Evolutionary conservation across 2,888 invertebrate species (phyloP).

Genomic region (Apamea anceps): DNA sequence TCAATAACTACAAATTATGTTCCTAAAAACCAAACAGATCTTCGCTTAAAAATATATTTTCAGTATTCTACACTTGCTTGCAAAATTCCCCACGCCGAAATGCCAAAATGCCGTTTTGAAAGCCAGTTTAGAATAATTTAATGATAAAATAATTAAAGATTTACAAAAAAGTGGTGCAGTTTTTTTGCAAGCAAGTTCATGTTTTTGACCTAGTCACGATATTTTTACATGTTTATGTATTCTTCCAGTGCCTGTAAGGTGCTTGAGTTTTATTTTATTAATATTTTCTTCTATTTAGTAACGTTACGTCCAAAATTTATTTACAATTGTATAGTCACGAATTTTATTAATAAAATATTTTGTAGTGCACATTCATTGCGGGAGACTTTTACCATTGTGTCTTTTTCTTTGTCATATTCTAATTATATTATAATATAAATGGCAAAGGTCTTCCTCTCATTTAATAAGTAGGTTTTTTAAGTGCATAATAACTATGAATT

Average conservation of each 20-base stretch:
- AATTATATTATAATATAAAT: constrained; percentile 47
- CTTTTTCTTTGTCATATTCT: constrained; percentile 61
- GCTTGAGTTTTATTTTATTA: constrained; percentile 52
- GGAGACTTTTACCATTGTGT: constrained; percentile 61
- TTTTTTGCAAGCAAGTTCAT: constrained; percentile 64
- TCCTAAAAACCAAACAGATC: constrained; percentile 60
- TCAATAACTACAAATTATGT: constrained; percentile 60
- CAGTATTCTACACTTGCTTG: constrained; percentile 60
- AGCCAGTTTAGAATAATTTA: constrained; percentile 30
- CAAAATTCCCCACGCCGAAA: constrained; percentile 44
- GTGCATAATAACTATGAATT: constrained; percentile 66
- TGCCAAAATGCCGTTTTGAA: constrained; percentile 12
- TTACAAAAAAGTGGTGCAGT: constrained; percentile 9
- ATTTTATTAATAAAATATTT: constrained; percentile 59
- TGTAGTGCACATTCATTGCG: constrained; percentile 65
- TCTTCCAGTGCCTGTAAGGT: constrained; percentile 60
- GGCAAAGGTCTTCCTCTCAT: constrained; percentile 67
- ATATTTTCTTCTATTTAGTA: constrained; percentile 56
- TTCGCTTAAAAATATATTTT: constrained; percentile 56
- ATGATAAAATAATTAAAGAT: constrained; percentile 7
- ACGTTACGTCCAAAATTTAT: constrained; percentile 74
- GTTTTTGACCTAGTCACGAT: constrained; percentile 65
- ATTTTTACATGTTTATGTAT: constrained; percentile 50
- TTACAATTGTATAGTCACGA: constrained; percentile 69
- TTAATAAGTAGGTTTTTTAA: constrained; percentile 66